Percentiles rank a stretch among this genome's conserved stretches.
Evolutionary conservation across 2,113 vertebrate species (phyloP).

Genomic region (human (Homo sapiens)): DNA sequence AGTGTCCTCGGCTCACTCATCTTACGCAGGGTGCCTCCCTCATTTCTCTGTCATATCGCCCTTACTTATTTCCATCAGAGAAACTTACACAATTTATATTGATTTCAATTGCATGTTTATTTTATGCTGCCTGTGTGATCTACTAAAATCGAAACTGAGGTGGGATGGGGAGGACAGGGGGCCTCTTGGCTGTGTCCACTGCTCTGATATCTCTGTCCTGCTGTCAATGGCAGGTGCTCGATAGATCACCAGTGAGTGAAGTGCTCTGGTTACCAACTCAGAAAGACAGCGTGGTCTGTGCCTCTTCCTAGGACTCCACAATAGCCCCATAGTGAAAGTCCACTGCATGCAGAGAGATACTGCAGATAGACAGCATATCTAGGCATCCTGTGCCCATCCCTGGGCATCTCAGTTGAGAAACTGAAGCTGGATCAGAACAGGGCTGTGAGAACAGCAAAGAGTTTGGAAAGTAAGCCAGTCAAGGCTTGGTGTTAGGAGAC

Average conservation of each 20-base stretch:
- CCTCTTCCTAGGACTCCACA: not conserved
- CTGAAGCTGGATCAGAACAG: not conserved
- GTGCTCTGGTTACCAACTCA: not conserved
- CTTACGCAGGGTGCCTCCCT: rapidly evolving
- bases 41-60: not conserved
- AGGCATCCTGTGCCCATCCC: rapidly evolving
- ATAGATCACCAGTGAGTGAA: not conserved
- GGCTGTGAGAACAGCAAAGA: not conserved
- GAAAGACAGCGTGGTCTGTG: not conserved
- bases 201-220: not conserved
- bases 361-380: not conserved
- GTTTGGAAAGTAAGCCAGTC: not conserved
- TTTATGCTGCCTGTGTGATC: not conserved
- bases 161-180: not conserved
- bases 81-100: not conserved
- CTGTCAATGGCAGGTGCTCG: not conserved
- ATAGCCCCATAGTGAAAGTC: not conserved
- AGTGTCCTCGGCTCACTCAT: not conserved
- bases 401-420: not conserved
- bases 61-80: not conserved
- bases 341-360: not conserved
- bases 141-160: not conserved
- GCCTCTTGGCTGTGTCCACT: not conserved
- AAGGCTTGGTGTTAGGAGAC: not conserved
- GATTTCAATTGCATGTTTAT: not conserved